A percentile compares a stretch with the other conserved stretches of the same genome.
Conservation (phyloP, 2,113 vertebrate species). For the Turdus rufiventris region DNA sequence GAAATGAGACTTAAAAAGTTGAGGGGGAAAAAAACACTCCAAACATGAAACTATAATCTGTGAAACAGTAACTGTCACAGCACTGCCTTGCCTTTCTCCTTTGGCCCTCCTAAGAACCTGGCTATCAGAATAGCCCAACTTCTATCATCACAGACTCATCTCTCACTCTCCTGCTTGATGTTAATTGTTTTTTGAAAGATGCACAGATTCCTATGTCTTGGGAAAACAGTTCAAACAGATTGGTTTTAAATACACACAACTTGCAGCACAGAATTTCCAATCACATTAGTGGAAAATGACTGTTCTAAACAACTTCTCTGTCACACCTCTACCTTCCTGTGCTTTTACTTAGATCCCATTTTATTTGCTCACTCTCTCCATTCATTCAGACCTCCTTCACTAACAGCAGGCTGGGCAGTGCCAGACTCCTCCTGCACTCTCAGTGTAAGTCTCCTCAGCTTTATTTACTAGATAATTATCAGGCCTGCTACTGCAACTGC, state of each 20-base stretch:
- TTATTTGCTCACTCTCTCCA: background rate
- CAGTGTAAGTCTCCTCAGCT: background rate
- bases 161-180: background rate
- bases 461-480: background rate
- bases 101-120: background rate
- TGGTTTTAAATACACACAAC: background rate
- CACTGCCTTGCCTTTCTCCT: background rate
- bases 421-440: background rate
- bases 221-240: background rate
- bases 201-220: background rate
- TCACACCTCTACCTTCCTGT: background rate
- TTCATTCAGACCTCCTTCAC: background rate
- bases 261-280: background rate
- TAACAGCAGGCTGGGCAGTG: background rate
- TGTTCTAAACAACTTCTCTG: background rate
- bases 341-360: background rate
- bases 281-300: background rate
- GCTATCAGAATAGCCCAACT: background rate
- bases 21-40: accelerated
- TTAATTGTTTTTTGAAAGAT: background rate
- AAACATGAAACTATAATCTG: background rate
- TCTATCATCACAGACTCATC: background rate
- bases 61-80: background rate
- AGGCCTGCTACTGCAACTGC: background rate
- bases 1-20: background rate